Evolutionary conservation across 2,113 vertebrate species (phyloP).

Genomic region (Hippocampus guttulatus): DNA sequence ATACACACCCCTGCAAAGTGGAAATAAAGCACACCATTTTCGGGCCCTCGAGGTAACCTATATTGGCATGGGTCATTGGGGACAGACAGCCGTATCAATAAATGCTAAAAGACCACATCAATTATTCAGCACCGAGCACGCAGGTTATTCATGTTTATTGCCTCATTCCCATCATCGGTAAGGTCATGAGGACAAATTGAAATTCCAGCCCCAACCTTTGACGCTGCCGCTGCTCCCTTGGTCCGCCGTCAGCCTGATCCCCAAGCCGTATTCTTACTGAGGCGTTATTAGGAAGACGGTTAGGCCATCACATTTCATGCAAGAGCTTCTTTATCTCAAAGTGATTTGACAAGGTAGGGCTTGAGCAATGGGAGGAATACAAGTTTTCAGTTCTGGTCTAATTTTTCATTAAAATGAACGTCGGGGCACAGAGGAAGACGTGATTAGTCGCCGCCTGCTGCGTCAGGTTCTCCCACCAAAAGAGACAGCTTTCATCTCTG

Average conservation of each 20-base stretch:
- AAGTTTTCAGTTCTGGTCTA: neutral
- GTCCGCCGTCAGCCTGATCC: neutral
- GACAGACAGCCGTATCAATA: constrained; percentile 11
- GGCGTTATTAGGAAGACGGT: neutral
- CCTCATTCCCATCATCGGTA: neutral
- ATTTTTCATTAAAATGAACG: constrained; percentile 7
- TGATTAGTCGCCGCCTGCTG: constrained; percentile 57
- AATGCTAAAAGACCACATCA: neutral
- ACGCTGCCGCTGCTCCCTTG: neutral
- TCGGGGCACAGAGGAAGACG: constrained; percentile 26
- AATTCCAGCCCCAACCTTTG: neutral
- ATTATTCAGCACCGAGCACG: constrained; percentile 7
- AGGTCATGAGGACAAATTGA: neutral
- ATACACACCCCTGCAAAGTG: neutral
- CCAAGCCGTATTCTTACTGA: neutral
- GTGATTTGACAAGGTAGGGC: neutral
- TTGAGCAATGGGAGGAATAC: neutral
- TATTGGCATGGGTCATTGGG: constrained; percentile 3
- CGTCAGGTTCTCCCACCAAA: constrained; percentile 60
- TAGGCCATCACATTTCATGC: neutral
- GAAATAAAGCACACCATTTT: neutral
- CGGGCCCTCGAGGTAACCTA: neutral
- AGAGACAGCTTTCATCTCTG: constrained; percentile 57
- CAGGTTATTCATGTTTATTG: neutral
- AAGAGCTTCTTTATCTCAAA: constrained; percentile 4